A percentile compares a stretch with the other conserved stretches of the same genome.
These are phyloP conservation scores for Petrocephalus microphthalmus DNA, from an alignment of 2,113 vertebrate species.

Conservation along the genomic window DNA sequence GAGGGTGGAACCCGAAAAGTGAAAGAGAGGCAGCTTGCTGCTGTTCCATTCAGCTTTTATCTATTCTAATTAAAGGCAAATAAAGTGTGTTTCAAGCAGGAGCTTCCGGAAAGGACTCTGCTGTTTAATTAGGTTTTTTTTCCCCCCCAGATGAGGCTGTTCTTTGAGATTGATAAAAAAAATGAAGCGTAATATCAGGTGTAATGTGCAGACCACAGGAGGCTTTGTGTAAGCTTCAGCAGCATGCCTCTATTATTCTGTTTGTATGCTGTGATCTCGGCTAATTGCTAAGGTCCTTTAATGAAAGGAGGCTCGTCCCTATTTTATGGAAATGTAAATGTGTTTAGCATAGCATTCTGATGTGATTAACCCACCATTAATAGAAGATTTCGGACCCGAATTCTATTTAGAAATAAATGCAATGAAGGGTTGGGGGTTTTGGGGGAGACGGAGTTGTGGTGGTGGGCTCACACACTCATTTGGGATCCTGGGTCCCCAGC, in stretches of 20 bases:
- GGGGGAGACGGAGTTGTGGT: no score
- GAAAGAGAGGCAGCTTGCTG: neutral
- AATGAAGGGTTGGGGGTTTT: neutral
- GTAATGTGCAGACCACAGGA: neutral
- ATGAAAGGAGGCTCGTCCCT: neutral
- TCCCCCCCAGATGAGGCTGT: neutral
- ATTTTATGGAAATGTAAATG: neutral
- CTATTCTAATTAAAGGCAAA: neutral
- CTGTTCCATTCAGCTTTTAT: neutral
- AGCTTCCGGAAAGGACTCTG: neutral
- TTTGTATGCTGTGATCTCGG: neutral
- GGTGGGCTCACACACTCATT: neutral
- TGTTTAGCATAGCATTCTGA: neutral
- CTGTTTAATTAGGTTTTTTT: conserved; percentile 7
- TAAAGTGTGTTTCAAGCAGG: neutral
- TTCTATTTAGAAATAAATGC: neutral
- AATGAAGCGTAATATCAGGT: neutral
- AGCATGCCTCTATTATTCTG: neutral
- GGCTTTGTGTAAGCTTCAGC: neutral
- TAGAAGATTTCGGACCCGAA: neutral
- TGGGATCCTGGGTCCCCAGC: neutral
- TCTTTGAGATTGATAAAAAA: conserved; percentile 13
- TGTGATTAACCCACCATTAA: neutral
- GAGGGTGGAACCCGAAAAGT: neutral
- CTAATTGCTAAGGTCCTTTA: neutral